A percentile compares a stretch with the other conserved stretches of the same genome.
Evolutionary conservation across 2,797 vertebrate species (phyloP).

Genomic region (Pipistrellus pygmaeus): DNA sequence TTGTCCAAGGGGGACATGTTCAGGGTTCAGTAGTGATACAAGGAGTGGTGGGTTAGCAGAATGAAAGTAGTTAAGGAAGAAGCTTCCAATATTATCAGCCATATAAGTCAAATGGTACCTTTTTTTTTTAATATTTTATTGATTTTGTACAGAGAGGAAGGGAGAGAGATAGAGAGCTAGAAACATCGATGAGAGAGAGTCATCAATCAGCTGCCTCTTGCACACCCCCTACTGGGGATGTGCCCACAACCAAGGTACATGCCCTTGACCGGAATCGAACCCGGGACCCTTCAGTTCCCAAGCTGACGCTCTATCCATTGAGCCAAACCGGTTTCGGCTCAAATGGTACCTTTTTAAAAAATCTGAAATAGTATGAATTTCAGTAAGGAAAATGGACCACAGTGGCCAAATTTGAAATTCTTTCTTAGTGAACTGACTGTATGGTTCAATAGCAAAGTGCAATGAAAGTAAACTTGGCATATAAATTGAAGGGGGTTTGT

Average conservation of each 20-base stretch:
- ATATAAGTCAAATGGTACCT: not conserved
- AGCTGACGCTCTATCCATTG: too few relatives aligned
- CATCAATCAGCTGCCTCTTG: too few relatives aligned
- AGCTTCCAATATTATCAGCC: not conserved
- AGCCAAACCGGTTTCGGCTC: too few relatives aligned
- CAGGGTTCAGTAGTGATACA: not conserved
- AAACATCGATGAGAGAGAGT: too few relatives aligned
- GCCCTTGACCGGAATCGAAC: too few relatives aligned
- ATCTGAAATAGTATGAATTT: constrained; percentile 4
- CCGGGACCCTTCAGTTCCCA: too few relatives aligned
- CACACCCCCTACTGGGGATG: too few relatives aligned
- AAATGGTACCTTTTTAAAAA: not conserved
- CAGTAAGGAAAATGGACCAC: not conserved
- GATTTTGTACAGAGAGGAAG: too few relatives aligned
- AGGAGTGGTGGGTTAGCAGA: not conserved
- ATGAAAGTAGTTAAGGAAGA: not conserved
- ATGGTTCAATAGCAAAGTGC: not conserved
- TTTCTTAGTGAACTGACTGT: not conserved
- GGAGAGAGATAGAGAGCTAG: too few relatives aligned
- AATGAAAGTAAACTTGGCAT: constrained; percentile 24
- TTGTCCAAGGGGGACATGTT: not conserved
- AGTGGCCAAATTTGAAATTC: not conserved
- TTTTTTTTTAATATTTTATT: too few relatives aligned
- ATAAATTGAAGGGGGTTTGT: not conserved
- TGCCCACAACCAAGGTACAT: too few relatives aligned